Conservation (phyloP, 2,113 vertebrate species). For the Oncorhynchus kisutch region DNA sequence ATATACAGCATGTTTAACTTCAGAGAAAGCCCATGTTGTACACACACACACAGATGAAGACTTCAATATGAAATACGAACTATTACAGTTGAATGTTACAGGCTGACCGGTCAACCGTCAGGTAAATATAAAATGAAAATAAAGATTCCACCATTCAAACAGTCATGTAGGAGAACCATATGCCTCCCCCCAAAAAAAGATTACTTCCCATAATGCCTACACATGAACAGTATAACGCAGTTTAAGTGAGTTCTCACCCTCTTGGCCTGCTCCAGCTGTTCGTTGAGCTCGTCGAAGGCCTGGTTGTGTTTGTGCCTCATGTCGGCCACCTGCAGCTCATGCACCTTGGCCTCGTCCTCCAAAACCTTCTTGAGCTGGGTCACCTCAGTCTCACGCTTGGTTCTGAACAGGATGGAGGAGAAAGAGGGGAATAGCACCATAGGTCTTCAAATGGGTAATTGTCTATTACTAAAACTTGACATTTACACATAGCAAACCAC, state of each 20-base stretch:
- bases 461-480: too few species aligned
- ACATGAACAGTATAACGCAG: not conserved
- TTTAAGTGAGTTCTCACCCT: conserved; percentile 70
- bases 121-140: too few species aligned
- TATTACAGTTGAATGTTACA: too few species aligned
- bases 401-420: conserved; percentile 62
- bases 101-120: not conserved
- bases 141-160: too few species aligned
- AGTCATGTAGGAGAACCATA: too few species aligned
- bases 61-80: too few species aligned
- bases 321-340: conserved; percentile 89
- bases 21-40: not conserved
- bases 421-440: not conserved
- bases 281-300: conserved; percentile 89
- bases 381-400: conserved; percentile 93
- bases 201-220: too few species aligned
- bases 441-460: too few species aligned
- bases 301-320: conserved; percentile 94
- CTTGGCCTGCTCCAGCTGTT: conserved; percentile 94
- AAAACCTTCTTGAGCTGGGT: conserved; percentile 86
- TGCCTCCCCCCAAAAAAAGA: too few species aligned
- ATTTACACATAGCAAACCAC: too few species aligned
- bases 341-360: conserved; percentile 86
- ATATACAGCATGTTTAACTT: not conserved
- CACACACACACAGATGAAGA: too few species aligned